These are phyloP conservation scores for Phrynosoma platyrhinos DNA, from an alignment of 2,113 vertebrate species.

Conservation along the genomic window DNA sequence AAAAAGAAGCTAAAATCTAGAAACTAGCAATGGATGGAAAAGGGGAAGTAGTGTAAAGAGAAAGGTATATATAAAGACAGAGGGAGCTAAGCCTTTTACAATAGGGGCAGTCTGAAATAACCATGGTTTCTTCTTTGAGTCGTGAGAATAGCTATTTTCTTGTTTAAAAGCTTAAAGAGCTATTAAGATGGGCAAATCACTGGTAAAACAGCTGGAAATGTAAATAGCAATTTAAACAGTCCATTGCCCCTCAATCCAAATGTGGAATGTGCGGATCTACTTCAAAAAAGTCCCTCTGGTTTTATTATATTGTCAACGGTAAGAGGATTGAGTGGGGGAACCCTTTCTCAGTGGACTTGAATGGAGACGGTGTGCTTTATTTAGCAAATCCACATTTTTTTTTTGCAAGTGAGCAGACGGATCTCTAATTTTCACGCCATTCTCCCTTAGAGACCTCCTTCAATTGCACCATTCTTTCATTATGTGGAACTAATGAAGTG, in stretches of 20 bases:
- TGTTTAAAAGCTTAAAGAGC: conserved; percentile 85
- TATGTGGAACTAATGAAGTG: conserved; percentile 83
- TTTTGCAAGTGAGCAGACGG: conserved; percentile 73
- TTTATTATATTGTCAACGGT: conserved; percentile 78
- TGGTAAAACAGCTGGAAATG: conserved; percentile 87
- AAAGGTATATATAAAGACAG: conserved; percentile 71
- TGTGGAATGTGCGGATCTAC: conserved; percentile 73
- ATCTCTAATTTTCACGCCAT: conserved; percentile 79
- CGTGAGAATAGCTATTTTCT: conserved; percentile 84
- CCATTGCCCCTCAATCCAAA: conserved; percentile 75
- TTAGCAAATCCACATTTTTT: conserved; percentile 66
- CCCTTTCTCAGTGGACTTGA: conserved; percentile 68
- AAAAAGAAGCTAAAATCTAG: conserved; percentile 47
- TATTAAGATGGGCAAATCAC: conserved; percentile 85
- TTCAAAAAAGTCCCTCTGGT: conserved; percentile 72
- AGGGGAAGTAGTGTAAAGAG: conserved; percentile 57
- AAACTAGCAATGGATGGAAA: conserved; percentile 66
- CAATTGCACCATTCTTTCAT: conserved; percentile 81
- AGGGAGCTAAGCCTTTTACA: conserved; percentile 76
- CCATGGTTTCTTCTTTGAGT: conserved; percentile 76
- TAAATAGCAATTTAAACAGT: conserved; percentile 85
- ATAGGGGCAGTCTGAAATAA: conserved; percentile 76
- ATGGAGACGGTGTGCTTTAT: conserved; percentile 72
- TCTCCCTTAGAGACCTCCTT: conserved; percentile 76
- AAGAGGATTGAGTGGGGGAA: conserved; percentile 74